These are phyloP conservation scores for Stegostoma tigrinum DNA, from an alignment of 2,113 vertebrate genomes.

Conservation along the genomic window DNA sequence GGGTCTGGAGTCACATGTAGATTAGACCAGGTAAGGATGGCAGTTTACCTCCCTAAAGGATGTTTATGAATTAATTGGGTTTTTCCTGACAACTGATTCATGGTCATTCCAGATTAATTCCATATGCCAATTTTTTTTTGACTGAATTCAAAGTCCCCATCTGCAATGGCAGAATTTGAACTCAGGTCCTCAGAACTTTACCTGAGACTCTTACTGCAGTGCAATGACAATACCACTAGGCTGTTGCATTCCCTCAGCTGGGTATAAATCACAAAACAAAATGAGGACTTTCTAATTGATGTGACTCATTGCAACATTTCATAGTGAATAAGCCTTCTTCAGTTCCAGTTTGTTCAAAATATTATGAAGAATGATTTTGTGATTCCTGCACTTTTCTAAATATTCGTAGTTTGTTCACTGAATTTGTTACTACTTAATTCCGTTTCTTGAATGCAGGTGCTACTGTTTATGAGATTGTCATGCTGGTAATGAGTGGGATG, in stretches of 20 bases:
- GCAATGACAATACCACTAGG: too few relatives aligned
- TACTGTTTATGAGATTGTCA: conserved; percentile 45
- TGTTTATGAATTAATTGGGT: too few relatives aligned
- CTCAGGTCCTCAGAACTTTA: too few relatives aligned
- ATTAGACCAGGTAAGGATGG: too few relatives aligned
- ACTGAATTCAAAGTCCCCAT: too few relatives aligned
- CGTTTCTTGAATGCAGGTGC: not conserved
- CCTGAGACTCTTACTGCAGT: too few relatives aligned
- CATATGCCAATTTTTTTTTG: too few relatives aligned
- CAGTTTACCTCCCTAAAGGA: too few relatives aligned
- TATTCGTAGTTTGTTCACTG: not conserved
- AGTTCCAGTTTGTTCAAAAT: not conserved
- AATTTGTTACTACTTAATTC: not conserved
- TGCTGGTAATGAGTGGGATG: conserved; percentile 47
- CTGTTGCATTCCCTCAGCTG: not conserved
- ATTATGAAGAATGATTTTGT: not conserved
- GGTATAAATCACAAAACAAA: not conserved
- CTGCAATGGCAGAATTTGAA: too few relatives aligned
- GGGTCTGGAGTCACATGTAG: too few relatives aligned
- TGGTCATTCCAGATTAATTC: too few relatives aligned
- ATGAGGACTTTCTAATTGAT: not conserved
- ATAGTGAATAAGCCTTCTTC: not conserved
- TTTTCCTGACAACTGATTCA: too few relatives aligned
- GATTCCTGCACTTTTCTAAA: not conserved
- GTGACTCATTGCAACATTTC: not conserved